Base-by-base conservation (phyloP, 2,797 vertebrate genomes). In the Tokudaia muenninki region DNA sequence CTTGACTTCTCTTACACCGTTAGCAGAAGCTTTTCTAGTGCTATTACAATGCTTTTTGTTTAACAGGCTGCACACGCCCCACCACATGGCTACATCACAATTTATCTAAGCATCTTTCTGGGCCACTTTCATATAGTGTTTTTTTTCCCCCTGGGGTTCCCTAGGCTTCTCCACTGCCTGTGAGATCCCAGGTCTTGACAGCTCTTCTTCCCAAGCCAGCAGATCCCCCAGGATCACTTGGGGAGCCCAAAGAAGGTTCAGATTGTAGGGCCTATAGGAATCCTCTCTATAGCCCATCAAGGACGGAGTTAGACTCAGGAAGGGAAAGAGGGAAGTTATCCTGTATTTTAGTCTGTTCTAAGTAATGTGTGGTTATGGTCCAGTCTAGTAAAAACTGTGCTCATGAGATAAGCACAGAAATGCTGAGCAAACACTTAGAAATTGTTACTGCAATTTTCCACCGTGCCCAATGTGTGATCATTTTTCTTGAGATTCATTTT, bases 401-500 rank as follows among this genome's bases (percentile, higher is more conserved):
- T 80, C 70, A 44, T 29, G 44, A 95, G 86, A 74, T 47, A 75
- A 83, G 61, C 59, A 26, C 8, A 50, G 90, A 47, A 65, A 82
- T 24, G 59, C 59, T 31, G 77, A 89, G 57, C 12, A 34, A 95
- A 92, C 70, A 52, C n/a, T 29, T 55, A 84, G 75, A 91, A 52
- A 74, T 5, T 75, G 88, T 75, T 59, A 52, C 31, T 63, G 24
- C n/a, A 74, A 57, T 84, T 37, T 90, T 44, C 63, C 17, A 55
- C 6, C 0, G 17, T 37, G 59, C 78, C 75, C 59, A 81, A 80
- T 29, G 29, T 29, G 47, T 17, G 19, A 63, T 82, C 31, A 26
- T 59, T 74, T 82, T 63, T 91, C 80, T 91, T 21, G 61, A 92
- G 78, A 94, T 80, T 86, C 41, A 55, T 79, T 86, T 89, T 77